Base-by-base conservation (phyloP, 1,140 invertebrate genomes). In the Tachypleus tridentatus region DNA sequence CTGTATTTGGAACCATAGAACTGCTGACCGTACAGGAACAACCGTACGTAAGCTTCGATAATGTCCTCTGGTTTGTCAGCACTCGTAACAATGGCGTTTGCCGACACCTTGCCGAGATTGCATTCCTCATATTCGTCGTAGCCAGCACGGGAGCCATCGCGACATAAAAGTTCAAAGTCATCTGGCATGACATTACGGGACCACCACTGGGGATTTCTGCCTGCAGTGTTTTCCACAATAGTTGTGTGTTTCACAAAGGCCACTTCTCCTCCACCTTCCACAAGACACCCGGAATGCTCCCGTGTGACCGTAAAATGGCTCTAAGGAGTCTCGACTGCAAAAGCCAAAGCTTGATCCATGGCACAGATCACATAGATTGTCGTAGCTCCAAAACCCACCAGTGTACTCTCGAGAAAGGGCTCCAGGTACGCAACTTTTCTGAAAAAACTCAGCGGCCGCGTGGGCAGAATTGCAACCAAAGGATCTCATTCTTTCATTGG, bases 221-320 rank as follows among this genome's bases (percentile, higher is more conserved):
- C 93, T 70, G 91, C 91, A 0, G 91, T 89, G 73, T 91, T 96
- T 75, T 96, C 93, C 48, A 84, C 82, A 0, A 96, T 89, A 1
- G 93, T 93, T 1, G 91, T 91, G 69, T 83, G 81, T 68, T 93
- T 90, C 3, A 95, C 88, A 77, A 97, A 98, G 0, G 95, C 93
- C 10, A 97, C 91, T 76, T 98, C 85, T 4, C 93, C 95, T 10
- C 91, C 91, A 9, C 91, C 92, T 78, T 98, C 95, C 3, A 96
- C 89, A 52, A 98, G 81, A 76, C 94, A 97, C 59, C 59, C 93
- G 80, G 67, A 97, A 87, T 0, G 94, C 92, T 61, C 94, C 93
- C 29, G 86, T 91, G 70, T 90, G 83, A 0, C 93, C 91, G 74
- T 85, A 96, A 73, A 91, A 96, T 71, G 89, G 87, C 77, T 97